Evolutionary conservation across 2,888 invertebrate species (phyloP), one percentile per base, ranked within the genome.

Genomic region (Amphimallon solstitiale): DNA sequence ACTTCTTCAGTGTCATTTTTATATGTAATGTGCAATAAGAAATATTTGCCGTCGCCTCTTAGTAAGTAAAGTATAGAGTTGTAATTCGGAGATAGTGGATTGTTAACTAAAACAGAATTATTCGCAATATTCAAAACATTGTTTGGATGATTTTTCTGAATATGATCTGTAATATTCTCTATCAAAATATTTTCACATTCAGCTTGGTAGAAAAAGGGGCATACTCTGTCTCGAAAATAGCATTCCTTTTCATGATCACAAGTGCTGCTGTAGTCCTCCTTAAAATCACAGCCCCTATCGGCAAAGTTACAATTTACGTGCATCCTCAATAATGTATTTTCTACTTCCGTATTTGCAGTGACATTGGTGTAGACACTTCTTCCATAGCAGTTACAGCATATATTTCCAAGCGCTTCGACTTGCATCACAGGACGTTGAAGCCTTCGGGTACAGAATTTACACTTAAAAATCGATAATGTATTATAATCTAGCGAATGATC

Each of bases 181-280:
- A 54, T 54, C 19, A 38, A 9, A 7, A 10, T 12, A 10, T 15
- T 29, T 35, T 51, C 51, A 35, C 54, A 54, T 38, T 38, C 6
- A 12, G 9, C 3, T 12, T 19, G 10, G 54, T 54, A 38, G 4
- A 15, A 5, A 19, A 54, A 19, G 1, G 54, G 54, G 38, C 54
- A 54, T 38, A 38, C 21, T 23, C 54, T 17, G 7, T 54, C 38
- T 38, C 54, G 19, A 40, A 54, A 38, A 6, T 38, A 38, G 12
- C 54, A 54, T 1, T 19, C 19, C n/a, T n/a, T 21, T 21, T 54
- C 54, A 12, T 54, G 54, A n/a, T 17, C 10, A 38, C 38, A 54
- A 12, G 12, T 38, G 3, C 2, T 21, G 10, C 17, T 17, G 12
- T 38, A 38, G 2, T 9, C n/a, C 2, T 19, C 54, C 21, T 38